Base-by-base conservation (phyloP, 2,797 vertebrate species). In the Nothura maculosa region DNA sequence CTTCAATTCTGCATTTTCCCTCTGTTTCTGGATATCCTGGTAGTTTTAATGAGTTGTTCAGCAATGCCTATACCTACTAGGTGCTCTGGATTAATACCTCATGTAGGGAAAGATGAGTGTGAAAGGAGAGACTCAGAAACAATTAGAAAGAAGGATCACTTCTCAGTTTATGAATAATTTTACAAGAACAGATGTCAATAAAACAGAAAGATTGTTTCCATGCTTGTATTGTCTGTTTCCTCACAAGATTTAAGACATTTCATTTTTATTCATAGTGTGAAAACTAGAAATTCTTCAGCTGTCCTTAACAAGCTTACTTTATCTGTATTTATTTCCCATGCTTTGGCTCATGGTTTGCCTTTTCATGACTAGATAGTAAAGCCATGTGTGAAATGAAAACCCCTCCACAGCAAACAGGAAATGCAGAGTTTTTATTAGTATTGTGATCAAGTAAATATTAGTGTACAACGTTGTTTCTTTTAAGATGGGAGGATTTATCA, bases 331-430 rank as follows among this genome's bases (percentile, higher is more conserved):
- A 78, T 90, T 91, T 95, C 58, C 22, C 90, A 8, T 62, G 17
- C 47, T 92, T 80, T 80, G 6, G 50, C 92, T 66, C 85, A 28
- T 67, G 16, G 28, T 89, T 58, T 67, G 45, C 62, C 30, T 45
- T 38, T 38, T 38, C 38, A 38, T 43, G 42, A 20, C 76, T 95
- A 52, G 79, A 89, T 91, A 96, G 95, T 55, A 45, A 91, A 89
- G 81, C 22, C 2, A 47, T 66, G 30, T 22, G 66, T 64, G 30
- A n/a, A 50, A 81, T 95, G 50, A 94, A 92, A 95, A 83, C 42
- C 61, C 25, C 22, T 92, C 66, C 22, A 64, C 13, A 48, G 27
- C 18, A 42, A 42, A 74, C 20, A 83, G 79, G 48, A 95, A 81
- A 91, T 24, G 85, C 17, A 85, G 79, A 3, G 52, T 28, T 4